Evolutionary conservation across 2,113 vertebrate species (phyloP).

Genomic region (Malurus elegans): DNA sequence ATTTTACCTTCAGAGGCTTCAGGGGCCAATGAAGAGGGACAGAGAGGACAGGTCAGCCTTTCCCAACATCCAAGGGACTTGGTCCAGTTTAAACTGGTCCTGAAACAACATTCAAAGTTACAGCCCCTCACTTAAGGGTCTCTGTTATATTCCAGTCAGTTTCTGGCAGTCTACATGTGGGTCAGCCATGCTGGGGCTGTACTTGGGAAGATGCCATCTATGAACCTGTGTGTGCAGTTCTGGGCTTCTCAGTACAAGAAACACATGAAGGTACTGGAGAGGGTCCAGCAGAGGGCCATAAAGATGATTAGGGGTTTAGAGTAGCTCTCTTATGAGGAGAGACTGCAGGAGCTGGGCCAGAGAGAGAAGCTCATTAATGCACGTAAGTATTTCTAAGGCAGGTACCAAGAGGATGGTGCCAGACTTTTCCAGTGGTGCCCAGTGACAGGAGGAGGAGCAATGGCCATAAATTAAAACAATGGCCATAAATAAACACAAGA

Average conservation of each 20-base stretch:
- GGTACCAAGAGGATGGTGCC: background rate
- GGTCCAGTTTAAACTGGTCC: background rate
- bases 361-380: background rate
- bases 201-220: background rate
- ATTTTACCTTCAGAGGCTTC: fast-evolving
- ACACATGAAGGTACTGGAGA: background rate
- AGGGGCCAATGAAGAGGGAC: background rate
- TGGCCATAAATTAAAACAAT: background rate
- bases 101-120: background rate
- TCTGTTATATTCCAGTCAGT: background rate
- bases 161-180: background rate
- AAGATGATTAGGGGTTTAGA: background rate
- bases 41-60: too few relatives aligned
- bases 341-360: background rate
- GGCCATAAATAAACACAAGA: background rate
- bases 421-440: background rate
- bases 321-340: background rate
- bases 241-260: background rate
- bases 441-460: background rate
- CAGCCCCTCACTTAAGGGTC: background rate
- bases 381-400: background rate
- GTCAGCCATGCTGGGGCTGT: background rate
- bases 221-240: background rate
- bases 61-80: too few relatives aligned
- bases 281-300: background rate